Evolutionary conservation across 2,113 vertebrate genomes (phyloP).

Genomic region (Diglossa brunneiventris): DNA sequence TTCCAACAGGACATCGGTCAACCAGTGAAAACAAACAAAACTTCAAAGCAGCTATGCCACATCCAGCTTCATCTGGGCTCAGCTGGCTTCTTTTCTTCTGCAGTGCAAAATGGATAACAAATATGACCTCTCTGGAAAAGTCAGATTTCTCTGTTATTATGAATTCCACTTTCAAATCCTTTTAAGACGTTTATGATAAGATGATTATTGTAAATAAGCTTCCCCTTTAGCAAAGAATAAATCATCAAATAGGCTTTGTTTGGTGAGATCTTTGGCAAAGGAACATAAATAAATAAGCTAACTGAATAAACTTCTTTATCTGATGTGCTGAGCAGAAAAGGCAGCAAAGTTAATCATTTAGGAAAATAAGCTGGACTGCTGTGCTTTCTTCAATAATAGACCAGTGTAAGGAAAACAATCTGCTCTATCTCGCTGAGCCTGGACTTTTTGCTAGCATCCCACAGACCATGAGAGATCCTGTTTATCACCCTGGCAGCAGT

Average conservation of each 20-base stretch:
- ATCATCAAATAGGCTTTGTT: slow-evolving; percentile 35
- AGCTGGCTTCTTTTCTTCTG: neutral
- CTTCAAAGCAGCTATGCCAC: slow-evolving; percentile 14
- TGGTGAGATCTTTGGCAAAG: slow-evolving; percentile 39
- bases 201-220: slow-evolving; percentile 49
- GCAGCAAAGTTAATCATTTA: slow-evolving; percentile 41
- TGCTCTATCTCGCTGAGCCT: neutral
- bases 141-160: slow-evolving; percentile 15
- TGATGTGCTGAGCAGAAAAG: slow-evolving; percentile 19
- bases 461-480: neutral
- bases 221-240: slow-evolving; percentile 47
- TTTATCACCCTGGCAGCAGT: neutral
- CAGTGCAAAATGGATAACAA: neutral
- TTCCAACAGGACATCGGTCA: neutral
- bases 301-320: slow-evolving; percentile 48
- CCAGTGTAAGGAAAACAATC: neutral
- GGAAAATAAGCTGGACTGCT: slow-evolving; percentile 33
- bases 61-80: neutral
- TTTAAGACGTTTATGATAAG: slow-evolving; percentile 41
- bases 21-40: slow-evolving; percentile 3
- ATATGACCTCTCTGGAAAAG: slow-evolving; percentile 26
- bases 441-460: neutral
- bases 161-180: slow-evolving; percentile 47
- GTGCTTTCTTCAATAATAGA: slow-evolving; percentile 7
- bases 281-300: slow-evolving; percentile 60